phyloP scores from a whole-genome alignment of 30 jellyfish, hydroid and myxozoan genomes.

The Sanderia malayensis region DNA sequence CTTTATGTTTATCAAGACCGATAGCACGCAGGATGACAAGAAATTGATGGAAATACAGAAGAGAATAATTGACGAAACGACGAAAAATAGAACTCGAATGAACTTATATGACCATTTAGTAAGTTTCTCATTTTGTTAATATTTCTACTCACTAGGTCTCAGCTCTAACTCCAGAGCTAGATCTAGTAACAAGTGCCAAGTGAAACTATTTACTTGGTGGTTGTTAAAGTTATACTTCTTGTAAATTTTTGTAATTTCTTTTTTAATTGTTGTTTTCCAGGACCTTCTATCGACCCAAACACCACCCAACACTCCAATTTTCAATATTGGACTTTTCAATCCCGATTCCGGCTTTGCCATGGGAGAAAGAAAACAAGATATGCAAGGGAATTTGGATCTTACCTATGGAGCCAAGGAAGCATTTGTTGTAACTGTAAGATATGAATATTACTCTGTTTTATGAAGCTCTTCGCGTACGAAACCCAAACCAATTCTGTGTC shows the following conservation, averaged over 20 bases:
- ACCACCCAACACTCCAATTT: conserved; percentile 69
- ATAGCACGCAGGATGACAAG: conserved; percentile 50
- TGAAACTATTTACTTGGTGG: too few species aligned
- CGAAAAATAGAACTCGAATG: conserved; percentile 63
- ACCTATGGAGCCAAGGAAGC: conserved; percentile 70
- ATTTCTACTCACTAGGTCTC: too few species aligned
- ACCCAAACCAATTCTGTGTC: too few species aligned
- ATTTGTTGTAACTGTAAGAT: conserved; percentile 49
- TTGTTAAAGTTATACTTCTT: too few species aligned
- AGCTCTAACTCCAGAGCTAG: too few species aligned
- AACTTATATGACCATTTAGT: conserved; percentile 58
- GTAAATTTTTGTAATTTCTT: too few species aligned
- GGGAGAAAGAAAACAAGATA: conserved; percentile 27
- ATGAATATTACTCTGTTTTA: neutral
- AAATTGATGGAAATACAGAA: conserved; percentile 72
- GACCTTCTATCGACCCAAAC: conserved; percentile 49
- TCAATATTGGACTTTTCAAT: conserved; percentile 28
- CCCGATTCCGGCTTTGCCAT: neutral
- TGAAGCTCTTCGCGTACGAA: too few species aligned
- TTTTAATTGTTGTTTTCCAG: too few species aligned
- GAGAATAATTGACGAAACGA: conserved; percentile 68
- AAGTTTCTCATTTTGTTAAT: too few species aligned
- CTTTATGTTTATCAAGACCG: conserved; percentile 13
- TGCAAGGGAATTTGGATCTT: conserved; percentile 65
- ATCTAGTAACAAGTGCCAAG: too few species aligned